phyloP scores from a whole-genome alignment of 2,797 vertebrate species.

The Halcyon leucocephala region DNA sequence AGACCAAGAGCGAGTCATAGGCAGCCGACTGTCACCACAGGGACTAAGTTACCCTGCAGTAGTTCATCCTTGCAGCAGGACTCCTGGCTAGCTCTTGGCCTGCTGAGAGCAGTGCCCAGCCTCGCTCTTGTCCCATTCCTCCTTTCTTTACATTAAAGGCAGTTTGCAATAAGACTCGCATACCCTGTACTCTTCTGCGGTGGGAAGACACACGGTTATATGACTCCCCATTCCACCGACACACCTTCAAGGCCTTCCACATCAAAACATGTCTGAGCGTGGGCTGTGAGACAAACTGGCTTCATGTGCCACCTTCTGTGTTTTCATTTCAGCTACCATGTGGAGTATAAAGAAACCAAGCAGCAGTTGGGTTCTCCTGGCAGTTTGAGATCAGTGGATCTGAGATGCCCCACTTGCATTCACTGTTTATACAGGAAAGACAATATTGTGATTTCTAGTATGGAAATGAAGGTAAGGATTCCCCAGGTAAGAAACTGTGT shows the following conservation, averaged over 20 bases:
- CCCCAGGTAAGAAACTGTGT: background rate
- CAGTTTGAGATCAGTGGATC: background rate
- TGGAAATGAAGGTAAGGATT: background rate
- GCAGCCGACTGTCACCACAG: background rate
- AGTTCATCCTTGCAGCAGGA: background rate
- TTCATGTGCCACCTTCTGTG: accelerated
- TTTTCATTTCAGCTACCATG: background rate
- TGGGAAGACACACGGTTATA: background rate
- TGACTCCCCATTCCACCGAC: background rate
- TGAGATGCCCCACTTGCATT: background rate
- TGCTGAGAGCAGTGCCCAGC: background rate
- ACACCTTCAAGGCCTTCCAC: background rate
- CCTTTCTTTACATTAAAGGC: background rate
- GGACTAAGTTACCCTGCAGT: background rate
- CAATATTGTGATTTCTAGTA: background rate
- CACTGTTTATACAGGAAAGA: accelerated
- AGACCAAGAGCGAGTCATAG: background rate
- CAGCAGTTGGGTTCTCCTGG: background rate
- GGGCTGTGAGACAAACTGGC: background rate
- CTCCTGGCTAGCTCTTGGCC: background rate
- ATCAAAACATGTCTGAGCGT: background rate
- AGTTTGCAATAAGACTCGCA: background rate
- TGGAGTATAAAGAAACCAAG: background rate
- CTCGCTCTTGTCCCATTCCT: background rate
- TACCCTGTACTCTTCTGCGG: background rate